Conservation (phyloP, 2,797 vertebrate genomes). For the Aulostomus chinensis region DNA sequence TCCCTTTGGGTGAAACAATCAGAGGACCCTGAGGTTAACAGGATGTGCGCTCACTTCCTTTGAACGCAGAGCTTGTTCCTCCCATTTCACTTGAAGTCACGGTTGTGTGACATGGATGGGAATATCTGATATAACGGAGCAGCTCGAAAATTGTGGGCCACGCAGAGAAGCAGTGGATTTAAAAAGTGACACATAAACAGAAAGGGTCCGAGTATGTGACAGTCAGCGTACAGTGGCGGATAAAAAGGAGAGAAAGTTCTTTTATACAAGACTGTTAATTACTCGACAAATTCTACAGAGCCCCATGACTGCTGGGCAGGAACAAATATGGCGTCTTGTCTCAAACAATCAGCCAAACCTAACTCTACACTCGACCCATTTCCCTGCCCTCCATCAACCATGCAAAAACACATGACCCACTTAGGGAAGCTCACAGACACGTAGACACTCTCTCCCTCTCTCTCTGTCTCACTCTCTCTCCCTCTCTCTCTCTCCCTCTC, state of each 20-base stretch:
- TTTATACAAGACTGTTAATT: conserved; percentile 26
- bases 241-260: too few species aligned
- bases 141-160: conserved; percentile 12
- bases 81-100: conserved; percentile 43
- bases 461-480: conserved; percentile 22
- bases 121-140: conserved; percentile 3
- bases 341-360: conserved; percentile 45
- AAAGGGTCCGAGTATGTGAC: conserved; percentile 23
- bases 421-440: conserved; percentile 27
- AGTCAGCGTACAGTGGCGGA: too few species aligned
- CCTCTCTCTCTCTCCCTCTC: neutral
- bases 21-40: conserved; percentile 44
- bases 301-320: conserved; percentile 37
- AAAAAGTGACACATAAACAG: too few species aligned
- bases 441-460: neutral
- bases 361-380: conserved; percentile 37
- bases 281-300: conserved; percentile 37
- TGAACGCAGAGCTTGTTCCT: conserved; percentile 50
- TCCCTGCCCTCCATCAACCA: conserved; percentile 31
- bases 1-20: conserved; percentile 23
- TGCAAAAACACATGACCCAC: conserved; percentile 65
- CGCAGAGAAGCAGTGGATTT: neutral
- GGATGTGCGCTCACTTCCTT: conserved; percentile 67
- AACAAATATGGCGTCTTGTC: conserved; percentile 47
- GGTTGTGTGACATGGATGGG: conserved; percentile 14